A percentile compares a stretch with the other conserved stretches of the same genome.
Conservation (phyloP, 2,113 vertebrate species). For the Hemibagrus wyckioides region DNA sequence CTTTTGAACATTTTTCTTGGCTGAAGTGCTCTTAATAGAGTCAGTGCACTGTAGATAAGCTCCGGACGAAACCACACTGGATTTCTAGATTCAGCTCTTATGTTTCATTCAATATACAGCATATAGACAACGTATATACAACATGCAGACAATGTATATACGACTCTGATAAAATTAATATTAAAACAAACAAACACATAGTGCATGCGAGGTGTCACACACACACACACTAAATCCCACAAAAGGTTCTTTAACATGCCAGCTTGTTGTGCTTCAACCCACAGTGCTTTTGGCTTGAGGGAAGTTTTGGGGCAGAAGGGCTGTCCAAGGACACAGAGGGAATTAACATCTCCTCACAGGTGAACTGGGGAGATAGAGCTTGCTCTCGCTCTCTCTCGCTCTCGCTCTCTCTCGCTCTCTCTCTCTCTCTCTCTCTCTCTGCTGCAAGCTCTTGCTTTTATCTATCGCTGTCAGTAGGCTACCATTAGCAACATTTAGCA, state of each 20-base stretch:
- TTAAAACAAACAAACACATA: not conserved
- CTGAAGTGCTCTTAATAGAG: not conserved
- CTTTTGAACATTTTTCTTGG: not conserved
- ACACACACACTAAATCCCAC: not conserved
- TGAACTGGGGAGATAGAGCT: conserved; percentile 27
- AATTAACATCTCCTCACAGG: conserved; percentile 40
- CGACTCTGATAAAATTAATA: not conserved
- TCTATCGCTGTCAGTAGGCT: conserved; percentile 28
- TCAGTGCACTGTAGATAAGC: not conserved
- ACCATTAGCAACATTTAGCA: conserved; percentile 38
- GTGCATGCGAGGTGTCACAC: not conserved
- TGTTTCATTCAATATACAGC: not conserved
- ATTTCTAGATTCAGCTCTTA: not conserved
- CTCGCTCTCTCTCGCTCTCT: not conserved
- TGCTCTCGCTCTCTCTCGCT: not conserved
- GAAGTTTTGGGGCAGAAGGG: conserved; percentile 15
- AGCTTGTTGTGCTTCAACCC: not conserved
- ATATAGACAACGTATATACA: no score
- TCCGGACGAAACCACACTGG: not conserved
- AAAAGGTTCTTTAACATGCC: conserved; percentile 10
- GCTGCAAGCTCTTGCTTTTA: conserved; percentile 20
- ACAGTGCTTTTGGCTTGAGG: conserved; percentile 12
- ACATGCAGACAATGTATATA: no score
- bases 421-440: conserved; percentile 6
- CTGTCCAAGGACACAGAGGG: conserved; percentile 32